Base-by-base conservation (phyloP, 2,888 invertebrate genomes). In the Epistrophella euchroma region DNA sequence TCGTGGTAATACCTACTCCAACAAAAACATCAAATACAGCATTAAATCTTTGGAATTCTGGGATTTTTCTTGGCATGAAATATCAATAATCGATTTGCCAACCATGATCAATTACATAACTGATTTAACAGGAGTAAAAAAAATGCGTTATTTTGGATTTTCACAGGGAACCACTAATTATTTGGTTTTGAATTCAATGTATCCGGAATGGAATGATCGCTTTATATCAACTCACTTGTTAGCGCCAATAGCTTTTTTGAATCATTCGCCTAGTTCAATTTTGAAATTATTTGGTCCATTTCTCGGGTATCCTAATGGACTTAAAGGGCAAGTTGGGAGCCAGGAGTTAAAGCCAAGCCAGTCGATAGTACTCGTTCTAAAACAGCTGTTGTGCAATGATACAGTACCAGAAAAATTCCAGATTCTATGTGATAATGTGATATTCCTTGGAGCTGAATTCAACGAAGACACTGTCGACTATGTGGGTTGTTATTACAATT, bases 61-160 rank as follows among this genome's bases (percentile, higher is more conserved):
- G 83, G 52, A 83, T n/a, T 83, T 83, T 37, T 97, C 97, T 88
- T 98, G 96, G 93, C 96, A 98, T 90, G 97, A 98, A 91, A 96
- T 97, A 93, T 97, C 96, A 0, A 91, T 95, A 62, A 94, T 96
- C 90, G 98, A 98, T 92, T 90, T 98, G 77, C 97, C 98, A 11
- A 96, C 97, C 0, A 95, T 94, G 82, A 94, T 98, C 70, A 95
- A 97, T 90, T 95, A 96, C 89, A 93, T 95, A 7, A 3, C 4
- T 13, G 10, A 35, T 2, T 0, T 58, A 2, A 58, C 56, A 11
- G 56, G 56, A 11, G 17, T 17, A 5, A 0, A 35, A 11, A 4
- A 35, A 58, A 2, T 58, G 7, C 32, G 35, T 6, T 58, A 58
- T 19, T 10, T 60, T 50, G 50, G 5, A 2, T 22, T 22, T 13